Conservation (phyloP, 2,888 invertebrate genomes). For the Pomacea canaliculata region DNA sequence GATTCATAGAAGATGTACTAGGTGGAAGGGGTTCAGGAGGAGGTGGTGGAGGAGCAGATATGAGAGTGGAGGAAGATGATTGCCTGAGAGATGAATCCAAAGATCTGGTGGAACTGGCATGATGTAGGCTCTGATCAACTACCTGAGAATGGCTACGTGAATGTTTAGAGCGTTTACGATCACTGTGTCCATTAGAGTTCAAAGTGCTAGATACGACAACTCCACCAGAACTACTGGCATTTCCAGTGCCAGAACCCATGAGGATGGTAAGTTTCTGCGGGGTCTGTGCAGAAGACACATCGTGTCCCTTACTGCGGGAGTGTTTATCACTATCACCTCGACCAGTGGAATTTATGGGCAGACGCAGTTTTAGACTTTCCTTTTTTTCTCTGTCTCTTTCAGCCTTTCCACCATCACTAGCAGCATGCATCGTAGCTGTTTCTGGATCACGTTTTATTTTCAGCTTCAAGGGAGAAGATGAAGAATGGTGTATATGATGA, state of each 20-base stretch:
- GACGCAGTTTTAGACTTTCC: slow-evolving; percentile 2
- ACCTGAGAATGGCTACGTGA: neutral
- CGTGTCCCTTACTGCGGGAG: neutral
- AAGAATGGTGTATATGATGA: slow-evolving; percentile 1
- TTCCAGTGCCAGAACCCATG: neutral
- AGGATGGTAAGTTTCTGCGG: neutral
- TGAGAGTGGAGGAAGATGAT: neutral
- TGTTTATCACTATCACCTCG: neutral
- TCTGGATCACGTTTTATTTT: slow-evolving; percentile 11
- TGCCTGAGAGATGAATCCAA: neutral
- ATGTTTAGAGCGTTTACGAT: slow-evolving; percentile 3
- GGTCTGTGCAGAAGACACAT: neutral
- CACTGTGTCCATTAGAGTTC: slow-evolving; percentile 9
- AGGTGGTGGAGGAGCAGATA: neutral
- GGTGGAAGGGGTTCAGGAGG: neutral
- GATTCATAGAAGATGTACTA: neutral
- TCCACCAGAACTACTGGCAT: neutral
- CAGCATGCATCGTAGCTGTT: neutral
- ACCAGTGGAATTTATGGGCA: neutral
- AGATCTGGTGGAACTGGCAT: neutral
- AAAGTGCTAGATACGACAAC: neutral
- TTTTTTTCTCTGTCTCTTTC: neutral
- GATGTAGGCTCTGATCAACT: neutral
- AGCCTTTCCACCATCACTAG: neutral
- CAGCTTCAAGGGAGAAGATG: neutral